Percentiles rank a stretch among this genome's conserved stretches.
These are phyloP conservation scores for Triplophysa siluroides DNA, from an alignment of 2,113 vertebrate genomes.

Conservation along the genomic window DNA sequence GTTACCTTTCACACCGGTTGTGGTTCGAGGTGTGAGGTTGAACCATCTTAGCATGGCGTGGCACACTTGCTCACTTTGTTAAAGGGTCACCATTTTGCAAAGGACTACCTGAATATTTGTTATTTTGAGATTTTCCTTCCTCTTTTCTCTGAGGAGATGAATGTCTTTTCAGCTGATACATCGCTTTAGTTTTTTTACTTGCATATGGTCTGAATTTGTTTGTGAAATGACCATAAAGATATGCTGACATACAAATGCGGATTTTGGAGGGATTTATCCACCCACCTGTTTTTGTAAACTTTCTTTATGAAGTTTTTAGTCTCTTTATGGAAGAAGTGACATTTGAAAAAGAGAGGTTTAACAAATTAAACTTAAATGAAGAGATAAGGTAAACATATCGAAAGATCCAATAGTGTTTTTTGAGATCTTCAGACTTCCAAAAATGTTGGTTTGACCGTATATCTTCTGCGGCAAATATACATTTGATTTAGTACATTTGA, in stretches of 20 bases:
- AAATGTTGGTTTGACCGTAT: too few species aligned
- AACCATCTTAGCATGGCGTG: neutral
- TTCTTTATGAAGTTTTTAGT: neutral
- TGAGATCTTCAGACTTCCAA: too few species aligned
- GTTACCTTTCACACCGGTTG: neutral
- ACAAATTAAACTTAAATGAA: too few species aligned
- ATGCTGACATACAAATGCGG: neutral
- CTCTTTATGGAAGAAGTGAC: too few species aligned
- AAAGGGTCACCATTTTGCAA: conserved; percentile 10
- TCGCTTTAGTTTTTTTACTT: neutral
- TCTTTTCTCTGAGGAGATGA: neutral
- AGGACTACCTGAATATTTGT: neutral
- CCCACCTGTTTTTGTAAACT: neutral
- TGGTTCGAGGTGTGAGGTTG: neutral
- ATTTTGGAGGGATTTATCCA: neutral
- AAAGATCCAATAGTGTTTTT: too few species aligned
- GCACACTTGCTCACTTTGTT: neutral
- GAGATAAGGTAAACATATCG: too few species aligned
- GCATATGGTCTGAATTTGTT: neutral
- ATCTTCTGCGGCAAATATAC: too few species aligned
- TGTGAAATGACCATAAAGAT: neutral
- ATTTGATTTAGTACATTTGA: too few species aligned
- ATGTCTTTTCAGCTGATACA: neutral
- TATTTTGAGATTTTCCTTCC: conserved; percentile 14
- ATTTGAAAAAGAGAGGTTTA: too few species aligned